Evolutionary conservation across 2,113 vertebrate species (phyloP).

Genomic region (Epinephelus lanceolatus): DNA sequence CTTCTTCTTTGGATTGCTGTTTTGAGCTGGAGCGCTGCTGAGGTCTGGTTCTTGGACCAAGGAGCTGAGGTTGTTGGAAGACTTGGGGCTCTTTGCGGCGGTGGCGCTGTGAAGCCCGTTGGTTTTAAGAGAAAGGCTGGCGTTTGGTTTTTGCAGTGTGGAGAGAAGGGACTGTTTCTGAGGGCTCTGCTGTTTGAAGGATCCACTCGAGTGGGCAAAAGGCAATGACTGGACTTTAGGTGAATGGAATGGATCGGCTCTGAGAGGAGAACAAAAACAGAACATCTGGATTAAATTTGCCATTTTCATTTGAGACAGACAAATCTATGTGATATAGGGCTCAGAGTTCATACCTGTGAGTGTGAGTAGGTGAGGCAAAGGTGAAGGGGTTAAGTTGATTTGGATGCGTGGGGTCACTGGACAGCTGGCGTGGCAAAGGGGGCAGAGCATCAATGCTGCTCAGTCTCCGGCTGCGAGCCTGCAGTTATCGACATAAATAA

Average conservation of each 20-base stretch:
- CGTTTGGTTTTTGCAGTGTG: constrained; percentile 60
- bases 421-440: constrained; percentile 81
- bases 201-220: constrained; percentile 63
- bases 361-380: constrained; percentile 68
- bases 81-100: constrained; percentile 64
- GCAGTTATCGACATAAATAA: constrained; percentile 99
- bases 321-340: not conserved
- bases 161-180: constrained; percentile 68
- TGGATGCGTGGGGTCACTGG: constrained; percentile 82
- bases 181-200: constrained; percentile 71
- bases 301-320: not conserved
- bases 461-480: constrained; percentile 90
- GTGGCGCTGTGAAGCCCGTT: constrained; percentile 68
- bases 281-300: not conserved
- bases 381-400: constrained; percentile 79
- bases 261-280: constrained; percentile 56
- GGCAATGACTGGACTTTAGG: constrained; percentile 71
- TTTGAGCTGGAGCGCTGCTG: constrained; percentile 20
- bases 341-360: constrained; percentile 79
- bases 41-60: constrained; percentile 34
- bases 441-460: constrained; percentile 87
- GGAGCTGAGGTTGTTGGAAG: constrained; percentile 55
- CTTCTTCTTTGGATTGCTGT: constrained; percentile 71
- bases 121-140: constrained; percentile 67
- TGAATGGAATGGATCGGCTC: constrained; percentile 82